Evolutionary conservation across 2,113 vertebrate species (phyloP), one percentile per base, ranked within the genome.

Genomic region (Trichomycterus rosablanca): DNA sequence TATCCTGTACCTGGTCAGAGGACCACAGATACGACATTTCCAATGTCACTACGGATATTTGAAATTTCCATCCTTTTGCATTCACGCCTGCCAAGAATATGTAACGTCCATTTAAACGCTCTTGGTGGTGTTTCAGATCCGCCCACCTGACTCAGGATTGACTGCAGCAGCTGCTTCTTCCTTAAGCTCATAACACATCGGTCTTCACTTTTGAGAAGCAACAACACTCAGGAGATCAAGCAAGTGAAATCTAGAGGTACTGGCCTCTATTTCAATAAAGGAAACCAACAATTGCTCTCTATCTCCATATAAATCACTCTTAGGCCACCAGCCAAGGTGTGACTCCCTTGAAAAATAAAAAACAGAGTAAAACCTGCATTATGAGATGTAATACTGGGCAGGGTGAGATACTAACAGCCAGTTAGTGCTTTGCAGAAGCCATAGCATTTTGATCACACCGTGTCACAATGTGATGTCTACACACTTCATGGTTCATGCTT

Each of bases 321-420:
- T 92, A 89, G 87, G 94, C 96, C 83, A 98, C 93, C 83, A 98
- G 91, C 96, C 96, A 98, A 16, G 96, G 96, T 37, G 94, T 98
- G 79, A 97, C 92, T 86, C 96, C 96, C 96, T 98, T 89, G 84
- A 79, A 78, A 83, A 89, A 88, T 83, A 90, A 83, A 85, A 77
- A 83, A 76, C 7, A 49, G 52, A 60, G 79, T 65, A 61, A 76
- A 34, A 61, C 4, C 52, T 71, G 51, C 30, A 43, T 70, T 54
- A 62, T 52, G 18, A n/a, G 63, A 43, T 10, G 10, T 10, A 4
- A 32, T 9, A 35, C 34, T 40, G 12, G n/a, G 7, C 9, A 48
- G 59, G 12, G 18, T 16, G 26, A 63, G 28, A 60, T 24, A 56
- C 30, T 12, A 43, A 43, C 44, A 67, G 66, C 53, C 42, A 55